These are phyloP conservation scores for Chelonoidis abingdonii DNA, from an alignment of 2,113 vertebrate genomes.

Conservation along the genomic window DNA sequence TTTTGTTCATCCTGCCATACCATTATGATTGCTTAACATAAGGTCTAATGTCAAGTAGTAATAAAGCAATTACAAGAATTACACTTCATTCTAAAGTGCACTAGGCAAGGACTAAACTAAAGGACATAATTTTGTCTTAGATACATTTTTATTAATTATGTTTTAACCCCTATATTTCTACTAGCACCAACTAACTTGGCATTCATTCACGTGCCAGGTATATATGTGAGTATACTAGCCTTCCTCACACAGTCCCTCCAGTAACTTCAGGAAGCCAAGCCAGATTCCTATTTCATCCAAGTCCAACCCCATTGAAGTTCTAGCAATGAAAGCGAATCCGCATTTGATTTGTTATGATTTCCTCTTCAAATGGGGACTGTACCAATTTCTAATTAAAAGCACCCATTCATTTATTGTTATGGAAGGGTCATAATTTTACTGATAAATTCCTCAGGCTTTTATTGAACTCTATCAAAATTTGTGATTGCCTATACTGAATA, in stretches of 20 bases:
- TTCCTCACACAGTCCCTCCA: constrained; percentile 2
- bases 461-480: constrained; percentile 69
- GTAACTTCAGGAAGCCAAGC: constrained; percentile 23
- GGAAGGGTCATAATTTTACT: constrained; percentile 60
- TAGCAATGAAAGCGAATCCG: constrained; percentile 51
- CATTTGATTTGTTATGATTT: constrained; percentile 60
- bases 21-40: constrained; percentile 63
- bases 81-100: constrained; percentile 61
- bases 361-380: constrained; percentile 70
- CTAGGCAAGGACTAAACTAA: constrained; percentile 74
- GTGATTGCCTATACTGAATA: constrained; percentile 70
- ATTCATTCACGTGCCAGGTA: constrained; percentile 18
- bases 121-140: constrained; percentile 46
- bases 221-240: constrained; percentile 9
- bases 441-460: constrained; percentile 68
- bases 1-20: constrained; percentile 36
- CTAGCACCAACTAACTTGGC: constrained; percentile 11
- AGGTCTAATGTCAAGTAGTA: constrained; percentile 70
- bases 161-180: constrained; percentile 66
- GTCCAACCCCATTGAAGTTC: constrained; percentile 47
- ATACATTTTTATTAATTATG: not conserved
- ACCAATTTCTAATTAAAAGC: constrained; percentile 19
- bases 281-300: constrained; percentile 37
- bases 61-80: constrained; percentile 73
- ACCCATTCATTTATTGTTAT: constrained; percentile 61